phyloP scores from a whole-genome alignment of 2,113 vertebrate species.

The Calidris pugnax region DNA sequence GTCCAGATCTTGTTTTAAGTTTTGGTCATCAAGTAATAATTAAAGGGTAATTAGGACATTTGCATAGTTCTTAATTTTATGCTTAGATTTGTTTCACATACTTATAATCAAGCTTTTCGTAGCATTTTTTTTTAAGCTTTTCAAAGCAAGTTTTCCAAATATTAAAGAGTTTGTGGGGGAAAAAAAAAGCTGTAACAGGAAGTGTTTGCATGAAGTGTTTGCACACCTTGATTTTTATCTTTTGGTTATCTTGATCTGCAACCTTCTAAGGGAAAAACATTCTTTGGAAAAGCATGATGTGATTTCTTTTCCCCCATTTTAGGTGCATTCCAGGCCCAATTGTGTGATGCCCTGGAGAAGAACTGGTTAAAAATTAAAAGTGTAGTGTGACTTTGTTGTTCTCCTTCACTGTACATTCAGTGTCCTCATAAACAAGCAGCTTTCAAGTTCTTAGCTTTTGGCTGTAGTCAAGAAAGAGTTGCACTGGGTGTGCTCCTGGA shows the following conservation, averaged over 20 bases:
- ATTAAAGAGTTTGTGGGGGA: rapidly evolving
- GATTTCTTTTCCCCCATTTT: background rate
- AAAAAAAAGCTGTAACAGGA: background rate
- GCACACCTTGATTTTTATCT: background rate
- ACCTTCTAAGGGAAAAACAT: background rate
- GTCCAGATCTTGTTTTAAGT: background rate
- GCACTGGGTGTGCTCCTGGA: background rate
- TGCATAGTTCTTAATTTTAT: background rate
- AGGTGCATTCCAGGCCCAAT: background rate
- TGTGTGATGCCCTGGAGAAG: background rate
- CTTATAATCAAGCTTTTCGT: background rate
- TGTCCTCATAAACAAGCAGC: background rate
- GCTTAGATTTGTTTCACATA: background rate
- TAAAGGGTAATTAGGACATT: background rate
- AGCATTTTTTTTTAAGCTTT: background rate
- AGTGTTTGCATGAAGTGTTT: background rate
- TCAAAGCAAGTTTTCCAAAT: background rate
- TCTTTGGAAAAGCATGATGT: background rate
- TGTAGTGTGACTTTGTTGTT: background rate
- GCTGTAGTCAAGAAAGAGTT: background rate
- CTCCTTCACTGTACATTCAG: background rate
- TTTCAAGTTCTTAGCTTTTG: background rate
- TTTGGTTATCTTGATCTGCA: background rate
- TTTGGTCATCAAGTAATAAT: background rate
- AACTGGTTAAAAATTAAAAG: background rate